Base-by-base conservation (phyloP, 2,113 vertebrate genomes). In the Oxyura jamaicensis region DNA sequence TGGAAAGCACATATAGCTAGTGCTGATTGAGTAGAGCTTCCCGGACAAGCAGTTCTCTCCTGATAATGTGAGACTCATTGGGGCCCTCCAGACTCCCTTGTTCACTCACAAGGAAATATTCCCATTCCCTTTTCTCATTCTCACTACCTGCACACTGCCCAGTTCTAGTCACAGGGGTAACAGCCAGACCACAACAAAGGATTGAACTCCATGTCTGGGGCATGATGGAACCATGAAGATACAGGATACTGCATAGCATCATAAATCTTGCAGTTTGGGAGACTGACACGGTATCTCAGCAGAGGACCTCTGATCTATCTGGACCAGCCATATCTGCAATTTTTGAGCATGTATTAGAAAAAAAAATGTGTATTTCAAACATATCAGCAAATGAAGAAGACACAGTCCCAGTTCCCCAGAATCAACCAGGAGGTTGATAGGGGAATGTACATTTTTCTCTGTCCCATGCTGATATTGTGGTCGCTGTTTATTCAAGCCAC, bases 401-500 rank as follows among this genome's bases (percentile, higher is more conserved):
- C 18, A 65, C 2, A 52, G 36, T 63, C 81, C 50, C 50, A 20
- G 20, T 29, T 84, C 60, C 75, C 58, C 69, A 86, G 62, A 88
- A 66, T 67, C 26, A 73, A 15, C 16, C 12, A 58, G 26, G 29
- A 60, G 41, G 10, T 50, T 50, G 62, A 39, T 35, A 84, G 35
- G 26, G 84, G 44, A 42, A 94, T 90, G 59, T 84, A 91, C 56
- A 75, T 94, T 88, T 92, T 86, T 55, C 55, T 91, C 41, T 82
- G 59, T 71, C 28, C 59, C 31, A 46, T 83, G 86, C 39, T 67
- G 60, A 58, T 29, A 74, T 0, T 16, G 2, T 58, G 35, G 60
- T 46, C 18, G 77, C 77, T 19, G 71, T 68, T 95, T 53, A 73
- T 80, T 98, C 97, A 99, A 93, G 98, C 99, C 95, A 99, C 98